These are phyloP conservation scores for Chionodraco myersi DNA, from an alignment of 2,113 vertebrate genomes.

Conservation along the genomic window DNA sequence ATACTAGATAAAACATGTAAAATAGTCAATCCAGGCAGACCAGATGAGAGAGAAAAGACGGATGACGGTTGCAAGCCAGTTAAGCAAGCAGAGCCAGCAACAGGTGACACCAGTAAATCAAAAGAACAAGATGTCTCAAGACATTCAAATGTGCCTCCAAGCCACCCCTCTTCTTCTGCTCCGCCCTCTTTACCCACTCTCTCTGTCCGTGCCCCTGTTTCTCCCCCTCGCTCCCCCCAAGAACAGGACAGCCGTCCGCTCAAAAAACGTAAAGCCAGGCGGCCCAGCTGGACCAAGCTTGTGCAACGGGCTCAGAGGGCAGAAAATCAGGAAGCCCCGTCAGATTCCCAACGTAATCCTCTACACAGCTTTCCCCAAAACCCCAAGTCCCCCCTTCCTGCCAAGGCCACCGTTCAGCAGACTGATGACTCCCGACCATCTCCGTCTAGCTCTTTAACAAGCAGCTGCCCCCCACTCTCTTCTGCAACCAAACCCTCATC, in stretches of 20 bases:
- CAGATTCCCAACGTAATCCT: slow-evolving; percentile 66
- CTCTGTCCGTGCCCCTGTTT: slow-evolving; percentile 50
- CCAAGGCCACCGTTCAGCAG: slow-evolving; percentile 54
- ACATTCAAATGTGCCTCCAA: slow-evolving; percentile 63
- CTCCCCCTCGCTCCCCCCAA: slow-evolving; percentile 55
- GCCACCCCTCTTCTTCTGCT: slow-evolving; percentile 55
- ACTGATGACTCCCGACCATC: slow-evolving; percentile 61
- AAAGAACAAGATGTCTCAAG: slow-evolving; percentile 73
- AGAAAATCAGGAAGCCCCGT: slow-evolving; percentile 67
- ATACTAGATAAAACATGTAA: slow-evolving; percentile 59
- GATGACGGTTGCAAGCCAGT: slow-evolving; percentile 59
- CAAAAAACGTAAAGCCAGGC: slow-evolving; percentile 92
- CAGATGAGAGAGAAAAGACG: slow-evolving; percentile 55
- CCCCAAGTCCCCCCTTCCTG: slow-evolving; percentile 57
- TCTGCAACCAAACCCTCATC: slow-evolving; percentile 66
- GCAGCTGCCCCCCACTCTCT: slow-evolving; percentile 51
- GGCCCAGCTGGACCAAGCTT: slow-evolving; percentile 92
- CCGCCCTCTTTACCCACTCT: slow-evolving; percentile 50
- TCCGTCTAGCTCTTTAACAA: slow-evolving; percentile 38
- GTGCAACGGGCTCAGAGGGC: slow-evolving; percentile 82
- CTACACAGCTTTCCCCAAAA: slow-evolving; percentile 61
- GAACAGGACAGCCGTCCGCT: slow-evolving; percentile 88
- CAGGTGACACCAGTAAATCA: slow-evolving; percentile 75
- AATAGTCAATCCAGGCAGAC: slow-evolving; percentile 31
- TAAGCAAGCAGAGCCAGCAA: slow-evolving; percentile 62